Evolutionary conservation across 1,140 invertebrate species (phyloP).

Genomic region (Drosophila tsacasi): DNA sequence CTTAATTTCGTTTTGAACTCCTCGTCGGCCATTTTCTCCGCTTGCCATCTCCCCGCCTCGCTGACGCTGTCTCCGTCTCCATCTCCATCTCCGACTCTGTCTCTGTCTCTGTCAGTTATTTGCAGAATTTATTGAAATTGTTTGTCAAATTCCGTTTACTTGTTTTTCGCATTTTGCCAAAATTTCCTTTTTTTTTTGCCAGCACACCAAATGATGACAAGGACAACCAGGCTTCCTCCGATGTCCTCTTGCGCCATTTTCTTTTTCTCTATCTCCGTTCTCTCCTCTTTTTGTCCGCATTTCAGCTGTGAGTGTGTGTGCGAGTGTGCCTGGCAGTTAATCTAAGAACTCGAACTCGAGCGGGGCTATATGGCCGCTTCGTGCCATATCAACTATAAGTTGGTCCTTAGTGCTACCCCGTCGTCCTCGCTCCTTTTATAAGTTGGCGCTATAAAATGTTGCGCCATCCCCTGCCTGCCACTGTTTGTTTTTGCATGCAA

Average conservation of each 20-base stretch:
- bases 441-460: conserved; percentile 60
- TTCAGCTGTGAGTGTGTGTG: neutral
- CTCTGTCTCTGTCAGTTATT: conserved; percentile 71
- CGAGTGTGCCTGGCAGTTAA: conserved; percentile 67
- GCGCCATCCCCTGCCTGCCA: conserved; percentile 45
- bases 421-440: conserved; percentile 40
- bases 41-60: conserved; percentile 6
- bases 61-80: conserved; percentile 24
- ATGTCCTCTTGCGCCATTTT: conserved; percentile 67
- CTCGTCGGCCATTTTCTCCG: conserved; percentile 72
- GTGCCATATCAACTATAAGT: conserved; percentile 69
- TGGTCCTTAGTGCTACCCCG: conserved; percentile 28
- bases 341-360: conserved; percentile 57
- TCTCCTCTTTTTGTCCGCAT: neutral
- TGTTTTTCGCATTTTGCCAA: conserved; percentile 78
- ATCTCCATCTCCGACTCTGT: neutral
- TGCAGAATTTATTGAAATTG: conserved; percentile 83
- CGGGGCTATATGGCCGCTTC: conserved; percentile 56
- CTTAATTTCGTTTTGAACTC: conserved; percentile 81
- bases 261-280: conserved; percentile 17
- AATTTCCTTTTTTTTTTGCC: conserved; percentile 33
- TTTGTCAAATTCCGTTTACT: conserved; percentile 83
- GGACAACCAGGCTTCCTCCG: conserved; percentile 63
- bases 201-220: conserved; percentile 46
- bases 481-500: conserved; percentile 77